A percentile compares a stretch with the other conserved stretches of the same genome.
phyloP scores from a whole-genome alignment of 2,888 invertebrate genomes.

The Tholera decimalis region DNA sequence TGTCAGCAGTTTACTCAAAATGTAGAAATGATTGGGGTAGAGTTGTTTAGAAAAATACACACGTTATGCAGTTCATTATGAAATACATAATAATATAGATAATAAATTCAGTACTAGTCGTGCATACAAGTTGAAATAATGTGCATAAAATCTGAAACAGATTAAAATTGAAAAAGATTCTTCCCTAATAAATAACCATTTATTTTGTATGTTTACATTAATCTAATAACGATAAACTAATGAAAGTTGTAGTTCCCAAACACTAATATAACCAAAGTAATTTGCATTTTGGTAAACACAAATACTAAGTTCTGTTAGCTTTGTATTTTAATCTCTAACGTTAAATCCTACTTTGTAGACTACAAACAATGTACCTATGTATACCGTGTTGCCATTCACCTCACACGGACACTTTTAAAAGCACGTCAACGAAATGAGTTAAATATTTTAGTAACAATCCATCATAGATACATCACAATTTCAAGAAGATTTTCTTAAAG shows the following conservation, averaged over 20 bases:
- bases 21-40: too few relatives aligned
- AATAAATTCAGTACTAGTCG: too few relatives aligned
- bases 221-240: neutral
- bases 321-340: constrained; percentile 10
- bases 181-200: neutral
- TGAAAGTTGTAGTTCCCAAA: constrained; percentile 1
- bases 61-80: too few relatives aligned
- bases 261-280: constrained; percentile 11
- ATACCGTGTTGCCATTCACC: neutral
- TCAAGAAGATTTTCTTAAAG: constrained; percentile 26
- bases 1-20: too few relatives aligned
- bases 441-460: constrained; percentile 39
- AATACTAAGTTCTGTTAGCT: constrained; percentile 10
- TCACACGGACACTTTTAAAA: constrained; percentile 18
- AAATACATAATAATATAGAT: too few relatives aligned
- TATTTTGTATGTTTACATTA: neutral
- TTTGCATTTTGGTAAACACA: constrained; percentile 10
- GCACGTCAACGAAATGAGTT: constrained; percentile 31
- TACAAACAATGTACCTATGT: constrained; percentile 12
- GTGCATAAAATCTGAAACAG: too few relatives aligned
- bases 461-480: constrained; percentile 12
- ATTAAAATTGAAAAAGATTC: too few relatives aligned
- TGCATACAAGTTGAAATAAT: too few relatives aligned
- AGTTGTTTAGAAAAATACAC: too few relatives aligned
- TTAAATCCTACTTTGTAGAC: constrained; percentile 3